Evolutionary conservation across 2,888 invertebrate genomes (phyloP), one percentile per base, ranked within the genome.

Genomic region (Eulithis prunata): DNA sequence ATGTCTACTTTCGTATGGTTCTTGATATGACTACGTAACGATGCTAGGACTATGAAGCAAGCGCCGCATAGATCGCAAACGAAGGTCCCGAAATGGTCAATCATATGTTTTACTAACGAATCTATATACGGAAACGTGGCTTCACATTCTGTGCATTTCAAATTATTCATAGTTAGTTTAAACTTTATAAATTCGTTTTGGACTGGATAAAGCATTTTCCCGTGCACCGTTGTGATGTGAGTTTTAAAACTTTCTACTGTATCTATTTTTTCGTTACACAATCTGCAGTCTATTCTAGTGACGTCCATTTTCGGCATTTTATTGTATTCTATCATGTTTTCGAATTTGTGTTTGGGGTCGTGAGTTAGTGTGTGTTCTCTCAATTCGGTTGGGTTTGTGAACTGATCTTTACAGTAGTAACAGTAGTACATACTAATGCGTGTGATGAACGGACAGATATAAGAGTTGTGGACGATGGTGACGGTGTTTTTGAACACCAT

Each of bases 241-340:
- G 45, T 52, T 61, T 88, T 90, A 4, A 91, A 83, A 0, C 73
- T 61, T 14, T 85, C 82, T 0, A 92, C 64, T 36, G 85, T 82
- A 55, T 85, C 81, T 59, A 92, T 91, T 79, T 85, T 87, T n/a
- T 81, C 82, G 0, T 74, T 57, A 21, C 92, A 92, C 12, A 91
- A 58, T 63, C 91, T 68, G 60, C 92, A 92, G 71, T 92, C 92
- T 69, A 92, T 83, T 72, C 87, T 79, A 0, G 89, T 90, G 55
- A 91, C 85, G 67, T 91, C 91, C 46, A 91, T 87, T 83, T 91
- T 90, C 1, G 91, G 91, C 66, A 87, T 78, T 70, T 90, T 91
- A 32, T 86, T 89, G 69, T 86, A 85, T 61, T 88, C 87, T 65
- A 88, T 87, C 62, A 86, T 84, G 12, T 75, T 78, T 57, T 86